Evolutionary conservation across 2,888 invertebrate species (phyloP).

Genomic region (Villa cingulata): DNA sequence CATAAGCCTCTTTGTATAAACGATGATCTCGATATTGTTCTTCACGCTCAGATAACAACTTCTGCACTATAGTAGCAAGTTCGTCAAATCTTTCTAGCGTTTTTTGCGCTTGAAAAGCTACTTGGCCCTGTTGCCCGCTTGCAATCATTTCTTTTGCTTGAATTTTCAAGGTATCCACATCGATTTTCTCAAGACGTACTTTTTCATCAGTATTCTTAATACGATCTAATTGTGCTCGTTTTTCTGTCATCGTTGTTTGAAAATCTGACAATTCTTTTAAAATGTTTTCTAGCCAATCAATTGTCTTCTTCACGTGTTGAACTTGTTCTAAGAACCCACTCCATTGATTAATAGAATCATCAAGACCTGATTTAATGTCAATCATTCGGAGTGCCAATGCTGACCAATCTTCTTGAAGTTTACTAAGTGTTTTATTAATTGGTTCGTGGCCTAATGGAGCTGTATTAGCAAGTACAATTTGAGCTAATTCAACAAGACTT

Average conservation of each 20-base stretch:
- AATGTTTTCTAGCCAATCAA: conserved; percentile 61
- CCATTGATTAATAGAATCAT: conserved; percentile 85
- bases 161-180: conserved; percentile 71
- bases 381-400: conserved; percentile 73
- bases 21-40: conserved; percentile 80
- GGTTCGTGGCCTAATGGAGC: conserved; percentile 75
- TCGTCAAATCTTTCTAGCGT: conserved; percentile 72
- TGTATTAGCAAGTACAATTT: conserved; percentile 80
- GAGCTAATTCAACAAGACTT: conserved; percentile 77
- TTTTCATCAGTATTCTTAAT: conserved; percentile 78
- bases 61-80: conserved; percentile 62
- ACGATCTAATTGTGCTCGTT: conserved; percentile 70
- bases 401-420: conserved; percentile 84
- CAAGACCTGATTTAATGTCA: conserved; percentile 74
- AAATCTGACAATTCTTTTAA: conserved; percentile 58
- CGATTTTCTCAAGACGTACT: conserved; percentile 76
- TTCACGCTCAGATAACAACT: conserved; percentile 62
- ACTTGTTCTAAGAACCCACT: conserved; percentile 80
- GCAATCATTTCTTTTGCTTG: conserved; percentile 76
- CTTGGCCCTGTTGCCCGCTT: conserved; percentile 71
- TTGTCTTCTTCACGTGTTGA: conserved; percentile 68
- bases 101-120: conserved; percentile 71
- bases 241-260: conserved; percentile 73
- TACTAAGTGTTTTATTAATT: conserved; percentile 69
- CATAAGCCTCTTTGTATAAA: conserved; percentile 80